Conservation (phyloP, 2,888 invertebrate species). For the Pristionchus fissidentatus region DNA sequence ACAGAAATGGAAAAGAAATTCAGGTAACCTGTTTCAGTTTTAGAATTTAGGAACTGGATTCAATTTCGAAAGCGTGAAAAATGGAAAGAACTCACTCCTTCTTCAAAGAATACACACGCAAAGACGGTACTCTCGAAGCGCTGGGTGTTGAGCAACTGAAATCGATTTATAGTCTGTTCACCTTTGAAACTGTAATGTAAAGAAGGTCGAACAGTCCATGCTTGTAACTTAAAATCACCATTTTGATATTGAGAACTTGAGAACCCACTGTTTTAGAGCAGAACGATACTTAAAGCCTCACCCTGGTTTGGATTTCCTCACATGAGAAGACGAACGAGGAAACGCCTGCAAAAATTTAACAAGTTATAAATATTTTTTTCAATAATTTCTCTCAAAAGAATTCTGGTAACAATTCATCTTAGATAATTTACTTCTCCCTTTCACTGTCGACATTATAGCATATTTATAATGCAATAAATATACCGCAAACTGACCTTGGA, state of each 20-base stretch:
- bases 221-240: no score
- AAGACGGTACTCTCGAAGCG: slow-evolving; percentile 6
- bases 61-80: no score
- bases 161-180: not conserved
- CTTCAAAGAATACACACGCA: slow-evolving; percentile 8
- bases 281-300: not conserved
- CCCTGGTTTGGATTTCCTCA: slow-evolving; percentile 22
- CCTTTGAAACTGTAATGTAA: no score
- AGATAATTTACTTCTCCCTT: no score
- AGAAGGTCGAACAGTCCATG: no score
- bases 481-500: not conserved
- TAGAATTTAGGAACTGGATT: not conserved
- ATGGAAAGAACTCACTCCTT: slow-evolving; percentile 10
- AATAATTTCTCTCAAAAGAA: no score
- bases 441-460: no score
- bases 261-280: no score
- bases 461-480: not conserved
- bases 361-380: no score
- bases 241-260: no score
- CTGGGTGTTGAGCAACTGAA: slow-evolving; percentile 22
- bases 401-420: no score
- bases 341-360: not conserved
- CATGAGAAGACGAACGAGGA: slow-evolving; percentile 24
- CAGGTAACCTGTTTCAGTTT: not conserved
- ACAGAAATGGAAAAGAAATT: not conserved